phyloP scores from a whole-genome alignment of 2,797 vertebrate genomes.

The Thunnus albacares region DNA sequence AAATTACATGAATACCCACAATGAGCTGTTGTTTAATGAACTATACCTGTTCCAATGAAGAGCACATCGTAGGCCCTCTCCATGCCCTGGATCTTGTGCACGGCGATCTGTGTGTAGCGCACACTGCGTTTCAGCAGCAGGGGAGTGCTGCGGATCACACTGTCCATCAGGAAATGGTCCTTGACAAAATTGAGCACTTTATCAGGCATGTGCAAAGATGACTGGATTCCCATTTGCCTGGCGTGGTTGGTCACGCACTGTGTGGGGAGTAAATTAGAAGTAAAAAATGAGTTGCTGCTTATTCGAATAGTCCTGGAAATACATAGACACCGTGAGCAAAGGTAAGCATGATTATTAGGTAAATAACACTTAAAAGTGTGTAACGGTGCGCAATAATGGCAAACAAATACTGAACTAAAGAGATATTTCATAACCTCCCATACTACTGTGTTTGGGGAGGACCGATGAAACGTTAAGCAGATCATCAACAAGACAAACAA shows the following conservation, averaged over 20 bases:
- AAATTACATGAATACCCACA: not conserved
- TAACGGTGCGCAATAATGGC: too few relatives aligned
- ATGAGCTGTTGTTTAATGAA: not conserved
- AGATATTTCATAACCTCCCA: not conserved
- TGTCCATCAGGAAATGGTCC: constrained; percentile 97
- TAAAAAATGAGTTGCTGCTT: constrained; percentile 29
- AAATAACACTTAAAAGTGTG: too few relatives aligned
- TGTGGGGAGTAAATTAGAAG: constrained; percentile 28
- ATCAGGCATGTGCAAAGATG: constrained; percentile 94
- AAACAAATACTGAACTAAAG: not conserved
- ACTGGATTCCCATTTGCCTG: constrained; percentile 89
- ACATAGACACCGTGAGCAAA: not conserved
- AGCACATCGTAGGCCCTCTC: constrained; percentile 89
- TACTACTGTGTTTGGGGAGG: too few relatives aligned
- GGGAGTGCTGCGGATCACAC: constrained; percentile 88
- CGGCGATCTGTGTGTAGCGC: constrained; percentile 91
- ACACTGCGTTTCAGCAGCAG: constrained; percentile 90
- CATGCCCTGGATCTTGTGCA: constrained; percentile 89
- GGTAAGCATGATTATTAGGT: too few relatives aligned
- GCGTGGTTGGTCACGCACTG: constrained; percentile 92
- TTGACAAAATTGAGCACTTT: constrained; percentile 96
- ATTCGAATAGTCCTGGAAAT: not conserved
- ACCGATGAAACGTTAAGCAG: not conserved
- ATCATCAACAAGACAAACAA: not conserved
- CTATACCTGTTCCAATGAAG: constrained; percentile 92